Evolutionary conservation across 2,113 vertebrate genomes (phyloP).

Genomic region (Vicugna pacos): DNA sequence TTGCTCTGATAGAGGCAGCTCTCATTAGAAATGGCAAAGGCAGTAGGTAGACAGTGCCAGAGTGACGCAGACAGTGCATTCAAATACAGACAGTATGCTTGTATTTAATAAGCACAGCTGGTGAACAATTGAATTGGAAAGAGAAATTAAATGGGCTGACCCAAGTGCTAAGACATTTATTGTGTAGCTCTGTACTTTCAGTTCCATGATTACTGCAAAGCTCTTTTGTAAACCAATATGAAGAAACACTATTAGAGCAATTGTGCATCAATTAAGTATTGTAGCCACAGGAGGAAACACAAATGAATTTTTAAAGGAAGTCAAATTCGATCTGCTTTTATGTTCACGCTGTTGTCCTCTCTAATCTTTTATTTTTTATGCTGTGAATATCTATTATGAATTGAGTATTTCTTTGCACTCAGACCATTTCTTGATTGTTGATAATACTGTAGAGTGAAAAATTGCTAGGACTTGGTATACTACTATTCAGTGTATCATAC

Average conservation of each 20-base stretch:
- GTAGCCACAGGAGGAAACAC: constrained; percentile 77
- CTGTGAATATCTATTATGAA: constrained; percentile 46
- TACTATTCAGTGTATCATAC: not conserved
- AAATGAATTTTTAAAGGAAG: constrained; percentile 78
- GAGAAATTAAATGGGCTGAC: constrained; percentile 87
- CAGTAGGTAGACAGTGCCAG: constrained; percentile 66
- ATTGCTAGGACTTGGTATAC: not conserved
- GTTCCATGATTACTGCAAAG: constrained; percentile 80
- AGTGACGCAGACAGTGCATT: constrained; percentile 73
- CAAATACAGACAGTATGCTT: constrained; percentile 75
- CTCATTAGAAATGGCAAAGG: constrained; percentile 75
- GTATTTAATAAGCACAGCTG: constrained; percentile 85
- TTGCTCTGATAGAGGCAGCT: constrained; percentile 21
- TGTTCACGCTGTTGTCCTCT: constrained; percentile 68
- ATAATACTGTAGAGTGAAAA: constrained; percentile 51
- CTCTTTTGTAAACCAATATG: constrained; percentile 80
- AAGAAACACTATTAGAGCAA: constrained; percentile 76
- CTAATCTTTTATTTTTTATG: constrained; percentile 75
- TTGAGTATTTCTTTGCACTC: constrained; percentile 51
- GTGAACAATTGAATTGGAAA: constrained; percentile 86
- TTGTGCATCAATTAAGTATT: constrained; percentile 74
- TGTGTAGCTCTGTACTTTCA: constrained; percentile 78
- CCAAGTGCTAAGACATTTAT: constrained; percentile 81
- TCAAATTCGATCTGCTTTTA: constrained; percentile 83
- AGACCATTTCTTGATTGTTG: constrained; percentile 56